These are phyloP conservation scores for Eidolon helvum DNA, from an alignment of 2,113 vertebrate genomes.

Conservation along the genomic window DNA sequence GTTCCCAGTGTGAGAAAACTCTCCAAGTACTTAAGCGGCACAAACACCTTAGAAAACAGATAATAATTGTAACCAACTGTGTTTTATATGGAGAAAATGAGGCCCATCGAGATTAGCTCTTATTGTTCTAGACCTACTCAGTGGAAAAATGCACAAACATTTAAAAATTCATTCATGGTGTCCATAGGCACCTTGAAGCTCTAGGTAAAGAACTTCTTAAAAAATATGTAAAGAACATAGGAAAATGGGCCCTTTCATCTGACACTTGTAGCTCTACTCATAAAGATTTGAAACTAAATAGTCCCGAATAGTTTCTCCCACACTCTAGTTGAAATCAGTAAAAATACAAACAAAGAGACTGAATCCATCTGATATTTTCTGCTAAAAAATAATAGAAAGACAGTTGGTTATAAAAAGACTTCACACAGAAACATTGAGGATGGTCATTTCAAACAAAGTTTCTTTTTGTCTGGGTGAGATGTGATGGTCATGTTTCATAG, in stretches of 20 bases:
- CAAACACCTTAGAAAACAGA: neutral
- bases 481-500: neutral
- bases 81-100: neutral
- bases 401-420: neutral
- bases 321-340: neutral
- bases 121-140: neutral
- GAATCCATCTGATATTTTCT: neutral
- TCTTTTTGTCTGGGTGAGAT: neutral
- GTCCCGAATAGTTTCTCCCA: neutral
- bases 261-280: neutral
- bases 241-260: neutral
- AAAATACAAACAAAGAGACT: neutral
- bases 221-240: neutral
- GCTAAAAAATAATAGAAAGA: neutral
- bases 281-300: neutral
- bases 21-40: neutral
- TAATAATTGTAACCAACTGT: neutral
- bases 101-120: neutral
- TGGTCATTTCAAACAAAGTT: neutral
- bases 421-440: constrained; percentile 23
- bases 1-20: neutral
- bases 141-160: neutral
- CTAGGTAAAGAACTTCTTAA: neutral
- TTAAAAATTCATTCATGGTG: neutral
- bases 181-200: neutral